Base-by-base conservation (phyloP, 2,797 vertebrate genomes). In the Odontamblyopus rebecca region DNA sequence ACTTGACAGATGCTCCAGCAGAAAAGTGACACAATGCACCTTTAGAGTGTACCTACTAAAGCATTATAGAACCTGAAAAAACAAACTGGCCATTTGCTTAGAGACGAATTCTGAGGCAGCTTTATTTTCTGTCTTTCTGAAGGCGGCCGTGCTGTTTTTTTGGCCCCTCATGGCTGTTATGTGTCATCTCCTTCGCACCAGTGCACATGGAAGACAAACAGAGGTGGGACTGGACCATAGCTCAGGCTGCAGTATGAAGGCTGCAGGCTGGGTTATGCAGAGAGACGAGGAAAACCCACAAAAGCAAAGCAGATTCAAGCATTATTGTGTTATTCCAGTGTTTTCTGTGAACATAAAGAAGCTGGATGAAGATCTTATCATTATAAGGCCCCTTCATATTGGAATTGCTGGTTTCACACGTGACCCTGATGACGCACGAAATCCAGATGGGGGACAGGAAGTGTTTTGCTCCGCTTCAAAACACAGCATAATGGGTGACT, bases 181-280 rank as follows among this genome's bases (percentile, higher is more conserved):
- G 32, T 41, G 61, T 63, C 23, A 32, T 54, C 35, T 56, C 19
- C 41, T 18, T 67, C 12, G 29, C 0, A 32, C 0, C n/a, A 44
- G 30, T 69, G 50, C 50, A 19, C 50, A 18, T 16, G 18, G 50
- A 16, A 54, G 19, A 48, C 5, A 19, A 67, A 35, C 62, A 32
- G 18, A 72, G 61, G 18, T 56, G 26, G 65, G 68, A 41, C 15
- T 56, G 69, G 56, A 51, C 23, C 11, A 32, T 0, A 1, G 53
- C 53, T 54, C 4, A 75, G 68, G 59, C 73, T 62, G 72, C 23
- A 23, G 23, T 63, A 16, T 72, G 61, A 60, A 44, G n/a, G 19
- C 53, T 54, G 53, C 53, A 54, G 53, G 53, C 19, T 9, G 41
- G 12, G 0, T 48, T 48, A 48, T 48, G 44, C 12, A 48, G 13